Percentiles rank a stretch among this genome's conserved stretches.
phyloP scores from a whole-genome alignment of 2,797 vertebrate species.

The Rousettus madagascariensis region DNA sequence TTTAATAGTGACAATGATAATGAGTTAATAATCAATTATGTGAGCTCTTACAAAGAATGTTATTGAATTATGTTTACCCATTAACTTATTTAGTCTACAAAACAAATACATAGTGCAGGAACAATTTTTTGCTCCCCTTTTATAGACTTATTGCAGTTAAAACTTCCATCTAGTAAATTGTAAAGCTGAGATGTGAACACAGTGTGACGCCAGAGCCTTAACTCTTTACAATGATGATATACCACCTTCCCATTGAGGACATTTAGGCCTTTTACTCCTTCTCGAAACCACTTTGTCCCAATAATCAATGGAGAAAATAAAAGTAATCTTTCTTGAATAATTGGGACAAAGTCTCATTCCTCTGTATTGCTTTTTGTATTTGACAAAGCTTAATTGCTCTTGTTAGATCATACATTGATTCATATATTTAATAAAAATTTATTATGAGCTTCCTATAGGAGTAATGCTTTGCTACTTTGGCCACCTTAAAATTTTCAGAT shows the following conservation, averaged over 20 bases:
- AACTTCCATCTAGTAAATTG: not conserved
- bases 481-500: not conserved
- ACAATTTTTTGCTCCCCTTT: not conserved
- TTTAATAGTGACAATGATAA: not conserved
- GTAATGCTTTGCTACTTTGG: not conserved
- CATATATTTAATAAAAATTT: not conserved
- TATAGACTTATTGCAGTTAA: not conserved
- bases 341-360: not conserved
- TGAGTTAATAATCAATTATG: not conserved
- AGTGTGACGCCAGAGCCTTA: fast-evolving
- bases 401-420: not conserved
- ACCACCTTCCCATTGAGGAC: not conserved
- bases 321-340: not conserved
- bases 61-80: not conserved
- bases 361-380: not conserved
- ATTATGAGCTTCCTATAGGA: not conserved
- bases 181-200: not conserved
- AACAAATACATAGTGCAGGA: not conserved
- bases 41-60: not conserved
- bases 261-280: not conserved
- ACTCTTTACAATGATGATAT: not conserved
- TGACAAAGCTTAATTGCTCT: not conserved
- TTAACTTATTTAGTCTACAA: not conserved
- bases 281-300: not conserved
- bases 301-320: not conserved